Evolutionary conservation across 1,140 invertebrate genomes (phyloP).

Genomic region (Formica exsecta): DNA sequence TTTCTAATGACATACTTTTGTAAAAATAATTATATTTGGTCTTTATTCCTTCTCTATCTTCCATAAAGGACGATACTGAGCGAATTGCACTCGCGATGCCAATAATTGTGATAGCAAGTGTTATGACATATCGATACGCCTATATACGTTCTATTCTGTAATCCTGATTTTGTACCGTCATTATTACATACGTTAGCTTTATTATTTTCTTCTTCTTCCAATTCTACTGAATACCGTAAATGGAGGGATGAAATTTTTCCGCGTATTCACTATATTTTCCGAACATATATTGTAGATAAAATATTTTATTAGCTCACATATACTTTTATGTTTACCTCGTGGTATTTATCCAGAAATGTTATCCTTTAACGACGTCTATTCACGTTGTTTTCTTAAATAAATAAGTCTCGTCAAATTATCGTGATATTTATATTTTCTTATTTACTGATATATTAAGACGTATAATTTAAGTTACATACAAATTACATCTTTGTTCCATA

Average conservation of each 20-base stretch:
- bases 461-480: neutral
- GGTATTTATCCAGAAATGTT: neutral
- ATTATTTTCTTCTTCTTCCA: neutral
- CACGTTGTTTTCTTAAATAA: neutral
- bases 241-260: slow-evolving; percentile 34
- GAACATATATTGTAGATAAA: slow-evolving; percentile 13
- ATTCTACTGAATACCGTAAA: slow-evolving; percentile 38
- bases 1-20: neutral
- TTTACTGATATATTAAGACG: neutral
- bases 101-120: slow-evolving; percentile 48
- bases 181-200: slow-evolving; percentile 15
- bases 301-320: neutral
- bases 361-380: neutral
- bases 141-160: slow-evolving; percentile 39
- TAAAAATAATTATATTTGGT: neutral
- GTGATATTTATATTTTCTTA: neutral
- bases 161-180: slow-evolving; percentile 8
- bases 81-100: slow-evolving; percentile 40
- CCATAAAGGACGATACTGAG: slow-evolving; percentile 1
- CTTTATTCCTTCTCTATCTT: slow-evolving; percentile 13
- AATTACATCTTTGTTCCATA: neutral
- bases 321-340: neutral
- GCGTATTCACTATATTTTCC: neutral
- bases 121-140: slow-evolving; percentile 57
- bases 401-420: neutral